Base-by-base conservation (phyloP, 2,888 invertebrate species). In the Ethmia dodecea region DNA sequence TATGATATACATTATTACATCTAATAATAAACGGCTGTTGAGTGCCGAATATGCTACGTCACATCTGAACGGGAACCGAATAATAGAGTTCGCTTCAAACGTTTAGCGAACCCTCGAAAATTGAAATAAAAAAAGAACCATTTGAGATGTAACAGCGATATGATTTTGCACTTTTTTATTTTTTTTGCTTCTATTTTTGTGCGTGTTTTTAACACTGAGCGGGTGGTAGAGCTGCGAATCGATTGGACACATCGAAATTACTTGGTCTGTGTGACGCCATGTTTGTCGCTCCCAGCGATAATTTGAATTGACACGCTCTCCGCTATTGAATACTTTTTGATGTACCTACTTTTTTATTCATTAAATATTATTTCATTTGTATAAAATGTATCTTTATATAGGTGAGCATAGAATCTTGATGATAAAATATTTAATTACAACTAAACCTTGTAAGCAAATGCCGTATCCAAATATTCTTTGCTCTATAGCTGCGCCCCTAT, bases 101-200 rank as follows among this genome's bases (percentile, higher is more conserved):
- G 81, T 83, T 86, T 84, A 86, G 76, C 74, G 75, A 74, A 81
- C 84, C 84, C 84, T 81, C 77, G 65, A 69, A 80, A 78, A 80
- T 78, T 77, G 78, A 78, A 81, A 81, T 83, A 84, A 84, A 81
- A 34, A 78, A 81, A 76, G 60, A 63, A 68, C 68, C 73, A 79
- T 80, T 76, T 72, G 80, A 83, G 83, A 81, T 83, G 80, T 80
- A 81, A 77, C 80, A 74, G 77, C 80, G 72, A 79, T 84, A 83
- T 84, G 84, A 84, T 81, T 81, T 81, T 75, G 84, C 83, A 81
- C 67, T 80, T 84, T 80, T 75, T 64, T 59, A 56, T 54, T 57
- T 62, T 42, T 54, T 58, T 63, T 64, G 57, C 65, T 58, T 55
- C 59, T 62, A 58, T 69, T 66, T 72, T 60, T 55, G 57, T 64